Conservation (phyloP, 2,113 vertebrate species). For the Apteryx owenii region DNA sequence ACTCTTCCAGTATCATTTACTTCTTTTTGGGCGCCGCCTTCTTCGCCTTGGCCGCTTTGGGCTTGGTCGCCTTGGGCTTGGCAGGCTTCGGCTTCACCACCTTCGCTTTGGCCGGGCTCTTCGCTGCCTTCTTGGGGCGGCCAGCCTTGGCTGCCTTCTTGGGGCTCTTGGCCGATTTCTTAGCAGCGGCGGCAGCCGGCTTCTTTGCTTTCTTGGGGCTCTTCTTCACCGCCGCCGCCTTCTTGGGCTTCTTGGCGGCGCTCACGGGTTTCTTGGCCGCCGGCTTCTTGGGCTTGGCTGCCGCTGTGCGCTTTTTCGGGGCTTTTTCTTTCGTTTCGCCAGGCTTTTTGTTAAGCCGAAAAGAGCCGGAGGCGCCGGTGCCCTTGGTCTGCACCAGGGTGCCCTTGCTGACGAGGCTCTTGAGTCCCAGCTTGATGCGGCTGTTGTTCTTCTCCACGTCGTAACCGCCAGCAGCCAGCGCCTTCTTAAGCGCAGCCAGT, state of each 20-base stretch:
- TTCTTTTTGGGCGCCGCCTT: slow-evolving; percentile 56
- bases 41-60: slow-evolving; percentile 56
- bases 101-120: slow-evolving; percentile 46
- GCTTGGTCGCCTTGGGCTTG: background rate
- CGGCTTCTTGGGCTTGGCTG: slow-evolving; percentile 47
- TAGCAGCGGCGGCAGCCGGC: background rate
- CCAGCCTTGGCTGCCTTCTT: slow-evolving; percentile 63
- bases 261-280: slow-evolving; percentile 25
- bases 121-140: background rate
- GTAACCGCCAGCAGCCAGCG: slow-evolving; percentile 75
- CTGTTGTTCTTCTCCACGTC: slow-evolving; percentile 83
- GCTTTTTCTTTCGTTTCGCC: slow-evolving; percentile 42
- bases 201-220: slow-evolving; percentile 74
- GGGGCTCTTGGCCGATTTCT: slow-evolving; percentile 69
- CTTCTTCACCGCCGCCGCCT: slow-evolving; percentile 6
- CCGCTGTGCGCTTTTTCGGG: background rate
- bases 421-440: slow-evolving; percentile 72
- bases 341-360: slow-evolving; percentile 69
- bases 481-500: slow-evolving; percentile 80
- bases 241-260: slow-evolving; percentile 22
- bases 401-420: slow-evolving; percentile 75
- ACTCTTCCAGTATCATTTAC: background rate
- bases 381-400: slow-evolving; percentile 78
- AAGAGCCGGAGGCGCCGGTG: slow-evolving; percentile 72
- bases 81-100: background rate